Base-by-base conservation (phyloP, 2,113 vertebrate genomes). In the Planiliza haematocheilus region DNA sequence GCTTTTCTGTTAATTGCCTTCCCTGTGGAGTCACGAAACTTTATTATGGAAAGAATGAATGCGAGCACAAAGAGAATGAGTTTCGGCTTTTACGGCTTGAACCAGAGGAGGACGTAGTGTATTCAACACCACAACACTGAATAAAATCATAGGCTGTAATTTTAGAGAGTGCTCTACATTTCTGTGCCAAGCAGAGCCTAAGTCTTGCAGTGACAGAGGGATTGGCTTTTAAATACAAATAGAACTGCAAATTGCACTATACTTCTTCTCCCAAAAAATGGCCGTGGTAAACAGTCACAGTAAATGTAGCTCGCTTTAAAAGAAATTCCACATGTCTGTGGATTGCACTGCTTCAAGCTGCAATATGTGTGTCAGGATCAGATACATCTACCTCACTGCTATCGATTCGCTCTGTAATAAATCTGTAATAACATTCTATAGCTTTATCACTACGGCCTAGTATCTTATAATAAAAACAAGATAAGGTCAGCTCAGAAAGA, bases 1-100 rank as follows among this genome's bases (percentile, higher is more conserved):
- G 77, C 75, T 74, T 82, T 86, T 80, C 83, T 84, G 84, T 88
- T 92, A 92, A 93, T 91, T 92, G 86, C 79, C 78, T 89, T 88
- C 88, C 81, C 81, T 66, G 55, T 43, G 75, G 87, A 90, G 75
- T 84, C 73, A 71, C 84, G 56, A 71, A 86, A 85, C 69, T 86
- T 89, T 85, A 89, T 89, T 81, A 87, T 68, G 73, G 60, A 58
- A 81, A 75, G 60, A 85, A 85, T 75, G 41, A 79, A 74, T 62
- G 62, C 45, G 64, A 70, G 56, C 34, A 65, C 59, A 59, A 73
- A 82, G 57, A 67, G 70, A 87, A 65, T 2, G 43, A 43, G 62
- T 57, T 71, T 78, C 36, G 45, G 39, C 45, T 70, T 70, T 70
- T 64, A 83, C 2, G 7, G 67, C 74, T 68, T 79, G 60, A 68